Conservation (phyloP, 2,797 vertebrate genomes). For the Botia almorhae region DNA sequence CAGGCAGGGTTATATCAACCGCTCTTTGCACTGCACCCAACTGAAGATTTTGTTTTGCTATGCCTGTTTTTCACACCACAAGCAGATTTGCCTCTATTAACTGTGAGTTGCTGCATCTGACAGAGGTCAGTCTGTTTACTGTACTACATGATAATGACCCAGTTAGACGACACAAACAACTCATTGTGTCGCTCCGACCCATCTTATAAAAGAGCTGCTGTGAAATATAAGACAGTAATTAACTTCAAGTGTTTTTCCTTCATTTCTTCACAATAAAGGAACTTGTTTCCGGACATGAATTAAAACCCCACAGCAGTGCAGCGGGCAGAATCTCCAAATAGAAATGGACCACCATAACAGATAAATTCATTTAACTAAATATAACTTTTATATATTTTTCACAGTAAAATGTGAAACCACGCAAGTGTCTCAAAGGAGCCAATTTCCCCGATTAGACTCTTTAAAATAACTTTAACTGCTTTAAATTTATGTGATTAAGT, state of each 20-base stretch:
- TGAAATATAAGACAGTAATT: slow-evolving; percentile 55
- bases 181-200: slow-evolving; percentile 59
- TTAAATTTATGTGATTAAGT: not conserved
- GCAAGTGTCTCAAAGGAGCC: not conserved
- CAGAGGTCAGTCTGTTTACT: slow-evolving; percentile 69
- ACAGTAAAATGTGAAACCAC: not conserved
- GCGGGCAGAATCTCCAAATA: too few species aligned
- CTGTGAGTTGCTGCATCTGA: slow-evolving; percentile 63
- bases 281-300: not conserved
- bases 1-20: slow-evolving; percentile 73
- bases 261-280: slow-evolving; percentile 50
- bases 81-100: slow-evolving; percentile 68
- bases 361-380: too few species aligned
- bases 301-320: too few species aligned
- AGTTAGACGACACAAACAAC: slow-evolving; percentile 64
- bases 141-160: slow-evolving; percentile 62
- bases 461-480: not conserved
- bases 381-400: not conserved
- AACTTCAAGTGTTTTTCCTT: slow-evolving; percentile 41
- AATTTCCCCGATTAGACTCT: not conserved
- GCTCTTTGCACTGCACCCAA: slow-evolving; percentile 72
- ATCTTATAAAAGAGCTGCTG: slow-evolving; percentile 56
- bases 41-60: slow-evolving; percentile 70
- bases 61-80: slow-evolving; percentile 47
- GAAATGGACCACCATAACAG: not conserved